Conservation (phyloP, 2,113 vertebrate species). For the Salvelinus sp. region DNA sequence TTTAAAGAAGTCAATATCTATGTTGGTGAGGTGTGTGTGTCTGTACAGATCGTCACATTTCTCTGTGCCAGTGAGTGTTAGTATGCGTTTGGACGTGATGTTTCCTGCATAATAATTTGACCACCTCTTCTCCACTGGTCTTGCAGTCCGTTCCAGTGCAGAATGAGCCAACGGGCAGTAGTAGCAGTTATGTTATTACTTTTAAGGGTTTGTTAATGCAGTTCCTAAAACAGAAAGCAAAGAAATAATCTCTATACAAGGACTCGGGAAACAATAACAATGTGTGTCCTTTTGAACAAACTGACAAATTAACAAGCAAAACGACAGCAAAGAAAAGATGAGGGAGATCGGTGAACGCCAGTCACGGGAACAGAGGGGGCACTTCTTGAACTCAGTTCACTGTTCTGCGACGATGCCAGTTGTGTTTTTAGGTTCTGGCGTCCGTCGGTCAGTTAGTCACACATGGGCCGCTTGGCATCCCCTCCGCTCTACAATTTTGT, state of each 20-base stretch:
- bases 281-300: constrained; percentile 37
- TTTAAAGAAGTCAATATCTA: constrained; percentile 64
- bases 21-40: constrained; percentile 30
- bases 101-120: constrained; percentile 27
- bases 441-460: constrained; percentile 20
- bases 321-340: constrained; percentile 33
- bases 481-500: constrained; percentile 23
- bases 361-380: constrained; percentile 60
- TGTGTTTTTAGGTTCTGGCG: constrained; percentile 25
- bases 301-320: constrained; percentile 39
- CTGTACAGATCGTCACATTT: constrained; percentile 15
- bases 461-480: background rate
- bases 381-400: constrained; percentile 65
- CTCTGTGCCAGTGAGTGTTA: constrained; percentile 2
- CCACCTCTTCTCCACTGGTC: constrained; percentile 14
- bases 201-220: constrained; percentile 47
- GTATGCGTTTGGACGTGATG: constrained; percentile 34
- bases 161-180: constrained; percentile 45
- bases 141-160: constrained; percentile 64
- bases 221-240: constrained; percentile 63
- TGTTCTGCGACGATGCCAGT: constrained; percentile 31
- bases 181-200: constrained; percentile 32
- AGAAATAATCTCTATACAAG: constrained; percentile 32
- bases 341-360: constrained; percentile 34
- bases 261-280: too few species aligned